Evolutionary conservation across 2,888 invertebrate species (phyloP).

Genomic region (Dryococelus australis): DNA sequence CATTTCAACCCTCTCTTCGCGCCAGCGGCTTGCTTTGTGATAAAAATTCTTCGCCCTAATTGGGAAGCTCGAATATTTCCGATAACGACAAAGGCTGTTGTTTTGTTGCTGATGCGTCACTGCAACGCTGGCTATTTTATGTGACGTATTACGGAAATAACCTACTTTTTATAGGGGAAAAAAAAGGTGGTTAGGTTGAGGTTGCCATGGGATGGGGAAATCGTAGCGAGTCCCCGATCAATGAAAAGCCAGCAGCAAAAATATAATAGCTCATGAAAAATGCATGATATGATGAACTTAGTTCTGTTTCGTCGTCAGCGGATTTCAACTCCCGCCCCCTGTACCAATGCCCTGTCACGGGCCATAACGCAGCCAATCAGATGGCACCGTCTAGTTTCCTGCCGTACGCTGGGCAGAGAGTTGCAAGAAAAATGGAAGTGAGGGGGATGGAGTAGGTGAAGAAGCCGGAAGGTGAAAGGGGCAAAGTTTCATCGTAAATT

Average conservation of each 20-base stretch:
- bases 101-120: too few relatives aligned
- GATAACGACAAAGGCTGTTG: too few relatives aligned
- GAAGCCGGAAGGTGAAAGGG: not conserved
- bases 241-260: not conserved
- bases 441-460: not conserved
- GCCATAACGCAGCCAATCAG: constrained; percentile 25
- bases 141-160: too few relatives aligned
- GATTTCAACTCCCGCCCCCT: too few relatives aligned
- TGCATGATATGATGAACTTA: not conserved
- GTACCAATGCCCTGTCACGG: not conserved
- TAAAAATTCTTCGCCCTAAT: too few relatives aligned
- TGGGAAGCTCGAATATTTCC: too few relatives aligned
- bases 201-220: not conserved
- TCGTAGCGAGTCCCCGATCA: not conserved
- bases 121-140: too few relatives aligned
- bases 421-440: not conserved
- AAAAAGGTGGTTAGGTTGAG: not conserved
- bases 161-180: too few relatives aligned
- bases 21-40: too few relatives aligned
- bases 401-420: not conserved
- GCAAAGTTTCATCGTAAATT: constrained; percentile 37
- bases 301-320: not conserved
- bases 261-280: not conserved
- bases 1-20: too few relatives aligned
- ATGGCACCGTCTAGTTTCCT: not conserved